Conservation (phyloP, 1,140 invertebrate species). For the Pseudomyrmex dendroicus region DNA sequence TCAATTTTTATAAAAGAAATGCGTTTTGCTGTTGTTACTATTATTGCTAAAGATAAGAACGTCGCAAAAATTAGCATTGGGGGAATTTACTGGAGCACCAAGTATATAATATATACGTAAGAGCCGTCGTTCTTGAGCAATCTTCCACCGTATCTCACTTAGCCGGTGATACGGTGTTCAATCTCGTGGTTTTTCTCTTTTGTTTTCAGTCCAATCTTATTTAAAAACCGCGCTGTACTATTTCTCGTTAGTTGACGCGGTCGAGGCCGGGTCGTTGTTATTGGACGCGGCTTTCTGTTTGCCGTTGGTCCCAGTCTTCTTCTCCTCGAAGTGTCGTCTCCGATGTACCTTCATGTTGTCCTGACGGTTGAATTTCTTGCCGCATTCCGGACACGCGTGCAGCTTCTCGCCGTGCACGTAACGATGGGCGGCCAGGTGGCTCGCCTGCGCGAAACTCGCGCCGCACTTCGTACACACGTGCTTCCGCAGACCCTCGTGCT, state of each 20-base stretch:
- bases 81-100: conserved; percentile 38
- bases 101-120: conserved; percentile 27
- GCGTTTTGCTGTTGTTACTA: neutral
- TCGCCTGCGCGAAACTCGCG: conserved; percentile 83
- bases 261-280: conserved; percentile 57
- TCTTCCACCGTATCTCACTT: conserved; percentile 26
- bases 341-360: conserved; percentile 85
- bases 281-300: conserved; percentile 72
- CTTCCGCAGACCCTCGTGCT: conserved; percentile 83
- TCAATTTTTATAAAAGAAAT: neutral
- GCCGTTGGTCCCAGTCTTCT: conserved; percentile 63
- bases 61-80: neutral
- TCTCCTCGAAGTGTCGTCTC: conserved; percentile 80
- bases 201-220: neutral
- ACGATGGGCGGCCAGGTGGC: conserved; percentile 83
- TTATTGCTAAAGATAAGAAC: conserved; percentile 23
- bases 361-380: conserved; percentile 82
- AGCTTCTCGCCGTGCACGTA: conserved; percentile 84
- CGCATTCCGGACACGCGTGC: conserved; percentile 83
- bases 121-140: conserved; percentile 43
- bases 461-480: conserved; percentile 83
- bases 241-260: conserved; percentile 46
- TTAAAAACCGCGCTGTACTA: neutral
- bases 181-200: conserved; percentile 9
- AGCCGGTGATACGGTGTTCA: neutral